phyloP scores from a whole-genome alignment of 2,797 vertebrate genomes.

The Picus viridis region DNA sequence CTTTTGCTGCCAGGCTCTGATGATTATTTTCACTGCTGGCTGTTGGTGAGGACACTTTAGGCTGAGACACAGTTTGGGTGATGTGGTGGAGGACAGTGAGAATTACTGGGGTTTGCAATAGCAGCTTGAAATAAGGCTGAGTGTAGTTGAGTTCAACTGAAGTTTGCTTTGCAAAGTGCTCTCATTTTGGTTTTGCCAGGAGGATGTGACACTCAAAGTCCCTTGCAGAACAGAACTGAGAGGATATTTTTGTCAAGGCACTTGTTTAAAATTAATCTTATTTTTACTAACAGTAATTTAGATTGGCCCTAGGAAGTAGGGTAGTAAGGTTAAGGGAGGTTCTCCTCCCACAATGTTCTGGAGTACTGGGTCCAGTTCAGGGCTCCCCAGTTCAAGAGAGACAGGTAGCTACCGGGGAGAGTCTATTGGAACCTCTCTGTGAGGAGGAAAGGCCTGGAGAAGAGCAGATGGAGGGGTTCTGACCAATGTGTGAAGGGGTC shows the following conservation, averaged over 20 bases:
- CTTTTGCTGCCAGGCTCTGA: not conserved
- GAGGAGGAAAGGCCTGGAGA: too few species aligned
- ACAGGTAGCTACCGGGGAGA: too few species aligned
- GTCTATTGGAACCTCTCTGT: too few species aligned
- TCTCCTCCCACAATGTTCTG: too few species aligned
- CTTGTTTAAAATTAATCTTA: not conserved
- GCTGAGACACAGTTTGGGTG: not conserved
- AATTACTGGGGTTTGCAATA: not conserved
- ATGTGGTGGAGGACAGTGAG: rapidly evolving
- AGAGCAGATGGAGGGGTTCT: too few species aligned
- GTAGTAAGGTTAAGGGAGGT: too few species aligned
- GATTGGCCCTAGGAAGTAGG: too few species aligned
- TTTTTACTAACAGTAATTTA: too few species aligned
- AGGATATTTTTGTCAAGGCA: not conserved
- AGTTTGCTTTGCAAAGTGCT: not conserved
- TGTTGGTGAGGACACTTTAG: not conserved
- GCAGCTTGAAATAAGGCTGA: rapidly evolving
- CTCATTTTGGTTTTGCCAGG: rapidly evolving
- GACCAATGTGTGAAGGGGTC: too few species aligned
- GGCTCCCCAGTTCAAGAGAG: too few species aligned
- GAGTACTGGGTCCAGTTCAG: too few species aligned
- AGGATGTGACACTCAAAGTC: not conserved
- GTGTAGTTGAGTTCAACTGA: not conserved
- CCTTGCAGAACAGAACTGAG: not conserved
- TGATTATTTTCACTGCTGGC: not conserved